Evolutionary conservation across 2,797 vertebrate genomes (phyloP), one percentile per base, ranked within the genome.

Genomic region (Nyctibius grandis): DNA sequence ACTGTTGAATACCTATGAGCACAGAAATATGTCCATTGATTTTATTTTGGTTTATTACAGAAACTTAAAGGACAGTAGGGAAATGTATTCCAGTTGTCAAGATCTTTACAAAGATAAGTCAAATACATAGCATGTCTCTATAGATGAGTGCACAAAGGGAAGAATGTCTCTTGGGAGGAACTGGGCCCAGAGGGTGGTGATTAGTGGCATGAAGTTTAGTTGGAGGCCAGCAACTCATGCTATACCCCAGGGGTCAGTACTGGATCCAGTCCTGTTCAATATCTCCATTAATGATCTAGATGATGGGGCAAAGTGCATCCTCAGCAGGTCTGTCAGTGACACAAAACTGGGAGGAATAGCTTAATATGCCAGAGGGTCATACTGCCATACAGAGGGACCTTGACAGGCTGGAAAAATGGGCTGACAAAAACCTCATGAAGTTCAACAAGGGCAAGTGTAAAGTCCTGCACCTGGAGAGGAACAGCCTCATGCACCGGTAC

Each of bases 191-290:
- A 26, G 5, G 5, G 12, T 17, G 5, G 10, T 15, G 38, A 5
- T 44, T 42, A 53, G 16, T 44, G 28, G 11, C 21, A 9, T 33
- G 16, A 48, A 45, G 14, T 31, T 12, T 28, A 19, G 13, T 23
- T 8, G 3, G 36, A 74, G 42, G 36, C 14, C 50, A 60, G 25
- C 2, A 47, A 20, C 6, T 44, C 33, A 3, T 15, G 26, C 12
- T 38, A 2, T 34, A 25, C 7, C 2, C 8, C 25, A 6, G 4
- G n/a, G n/a, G n/a, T n/a, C n/a, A n/a, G n/a, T n/a, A n/a, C n/a
- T n/a, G n/a, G n/a, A n/a, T n/a, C n/a, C n/a, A n/a, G n/a, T n/a
- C n/a, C n/a, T n/a, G n/a, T n/a, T n/a, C n/a, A n/a, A n/a, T n/a
- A n/a, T n/a, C n/a, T n/a, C n/a, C n/a, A n/a, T n/a, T n/a, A n/a